Evolutionary conservation across 2,797 vertebrate genomes (phyloP), one percentile per base, ranked within the genome.

Genomic region (Loriculus beryllinus): DNA sequence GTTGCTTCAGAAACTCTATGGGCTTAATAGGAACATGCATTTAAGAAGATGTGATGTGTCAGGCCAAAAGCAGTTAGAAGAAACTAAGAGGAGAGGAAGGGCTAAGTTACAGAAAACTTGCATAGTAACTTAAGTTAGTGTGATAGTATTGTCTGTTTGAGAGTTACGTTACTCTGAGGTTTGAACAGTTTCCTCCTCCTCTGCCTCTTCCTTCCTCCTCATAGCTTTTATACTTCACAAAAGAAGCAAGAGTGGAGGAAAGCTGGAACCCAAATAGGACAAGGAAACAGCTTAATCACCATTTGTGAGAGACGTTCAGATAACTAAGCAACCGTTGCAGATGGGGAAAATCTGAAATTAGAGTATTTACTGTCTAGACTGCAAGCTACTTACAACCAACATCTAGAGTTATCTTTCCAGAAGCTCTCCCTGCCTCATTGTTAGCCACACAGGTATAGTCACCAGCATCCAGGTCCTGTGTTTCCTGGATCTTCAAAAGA

Each of bases 381-480:
- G 15, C 37, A 69, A 77, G 39, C 81, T 70, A 89, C 98, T 98
- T 98, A 99, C 99, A 99, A 96, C 99, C 99, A 54, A 99, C 99
- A 86, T 99, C 98, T 47, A 99, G 98, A 23, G 98, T 98, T 90
- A 99, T 98, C 95, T 97, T 98, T 70, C 98, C 99, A 67, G 98
- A 98, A 9, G 98, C 98, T 35, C 96, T 98, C 84, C 99, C 99
- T 13, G 99, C 99, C 54, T 98, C 96, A 31, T 99, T 99, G 71
- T 97, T 96, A 33, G 99, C 99, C 56, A 99, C 96, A n/a, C 99
- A 99, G 2, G 95, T 98, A 95, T 99, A 99, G 62, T 99, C 98
- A 52, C 99, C 99, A 63, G 99, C 98, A 93, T 99, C 98, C 18
- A 96, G 86, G 31, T 98, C 98, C 93, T 98, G 98, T 6, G 98